These are phyloP conservation scores for Oreochromis aureus DNA, from an alignment of 2,113 vertebrate genomes.

Conservation along the genomic window DNA sequence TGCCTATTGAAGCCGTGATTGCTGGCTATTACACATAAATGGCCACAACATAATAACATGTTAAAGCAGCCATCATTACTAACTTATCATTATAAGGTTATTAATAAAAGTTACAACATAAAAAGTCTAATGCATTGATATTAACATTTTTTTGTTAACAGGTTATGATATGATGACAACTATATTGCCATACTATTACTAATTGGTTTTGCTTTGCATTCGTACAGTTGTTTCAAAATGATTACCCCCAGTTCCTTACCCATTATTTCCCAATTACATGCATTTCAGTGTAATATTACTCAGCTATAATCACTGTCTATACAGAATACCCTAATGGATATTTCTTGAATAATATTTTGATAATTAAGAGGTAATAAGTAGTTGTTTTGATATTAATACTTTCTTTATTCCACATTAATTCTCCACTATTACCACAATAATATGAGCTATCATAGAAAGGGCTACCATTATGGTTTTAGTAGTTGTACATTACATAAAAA, in stretches of 20 bases:
- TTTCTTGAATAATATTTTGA: neutral
- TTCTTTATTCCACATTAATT: neutral
- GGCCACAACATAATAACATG: neutral
- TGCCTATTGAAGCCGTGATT: neutral
- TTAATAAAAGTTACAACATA: neutral
- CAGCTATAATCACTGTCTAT: neutral
- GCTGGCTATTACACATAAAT: neutral
- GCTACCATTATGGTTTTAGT: neutral
- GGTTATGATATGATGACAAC: neutral
- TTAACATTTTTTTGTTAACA: neutral
- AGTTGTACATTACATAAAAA: neutral
- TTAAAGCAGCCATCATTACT: neutral
- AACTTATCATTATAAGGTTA: neutral
- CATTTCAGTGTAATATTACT: neutral
- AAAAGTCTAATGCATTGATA: neutral
- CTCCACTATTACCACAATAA: neutral
- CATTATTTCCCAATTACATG: neutral
- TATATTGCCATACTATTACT: neutral
- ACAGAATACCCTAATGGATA: neutral
- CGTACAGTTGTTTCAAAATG: neutral
- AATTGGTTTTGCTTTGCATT: neutral
- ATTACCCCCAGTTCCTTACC: neutral
- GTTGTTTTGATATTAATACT: neutral
- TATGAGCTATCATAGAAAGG: neutral
- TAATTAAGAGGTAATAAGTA: neutral